Evolutionary conservation across 1,140 invertebrate species (phyloP).

Genomic region (Microvelia longipes): DNA sequence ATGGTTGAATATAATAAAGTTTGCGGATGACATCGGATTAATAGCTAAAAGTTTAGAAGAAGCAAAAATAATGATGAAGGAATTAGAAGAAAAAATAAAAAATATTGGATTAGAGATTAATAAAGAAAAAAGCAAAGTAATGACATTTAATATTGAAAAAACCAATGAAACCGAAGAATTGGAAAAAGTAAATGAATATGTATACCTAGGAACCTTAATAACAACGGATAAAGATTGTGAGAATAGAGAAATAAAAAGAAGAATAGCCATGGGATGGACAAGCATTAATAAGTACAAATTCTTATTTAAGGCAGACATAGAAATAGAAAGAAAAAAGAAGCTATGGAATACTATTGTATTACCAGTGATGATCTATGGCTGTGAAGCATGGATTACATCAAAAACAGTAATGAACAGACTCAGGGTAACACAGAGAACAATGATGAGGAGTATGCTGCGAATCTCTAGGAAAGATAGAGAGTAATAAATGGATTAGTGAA

Average conservation of each 20-base stretch:
- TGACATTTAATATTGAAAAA: background rate
- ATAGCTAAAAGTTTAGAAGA: background rate
- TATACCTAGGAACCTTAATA: background rate
- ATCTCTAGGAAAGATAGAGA: conserved; percentile 2
- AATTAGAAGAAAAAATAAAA: background rate
- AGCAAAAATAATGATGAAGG: background rate
- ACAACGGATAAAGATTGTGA: background rate
- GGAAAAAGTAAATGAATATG: background rate
- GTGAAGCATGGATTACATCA: no score
- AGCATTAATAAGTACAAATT: background rate
- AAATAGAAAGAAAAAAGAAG: no score
- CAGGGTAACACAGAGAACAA: background rate
- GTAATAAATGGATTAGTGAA: background rate
- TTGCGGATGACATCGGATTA: background rate
- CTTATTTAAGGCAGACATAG: no score
- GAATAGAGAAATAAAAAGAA: background rate
- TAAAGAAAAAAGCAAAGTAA: background rate
- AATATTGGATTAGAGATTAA: background rate
- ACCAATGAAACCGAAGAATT: background rate
- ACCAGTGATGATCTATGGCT: no score
- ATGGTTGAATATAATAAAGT: background rate
- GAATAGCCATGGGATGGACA: background rate
- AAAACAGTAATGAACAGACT: no score
- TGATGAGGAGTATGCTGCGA: conserved; percentile 1
- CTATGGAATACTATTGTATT: no score